Evolutionary conservation across 2,888 invertebrate species (phyloP), one percentile per base, ranked within the genome.

Genomic region (Villa cingulata): DNA sequence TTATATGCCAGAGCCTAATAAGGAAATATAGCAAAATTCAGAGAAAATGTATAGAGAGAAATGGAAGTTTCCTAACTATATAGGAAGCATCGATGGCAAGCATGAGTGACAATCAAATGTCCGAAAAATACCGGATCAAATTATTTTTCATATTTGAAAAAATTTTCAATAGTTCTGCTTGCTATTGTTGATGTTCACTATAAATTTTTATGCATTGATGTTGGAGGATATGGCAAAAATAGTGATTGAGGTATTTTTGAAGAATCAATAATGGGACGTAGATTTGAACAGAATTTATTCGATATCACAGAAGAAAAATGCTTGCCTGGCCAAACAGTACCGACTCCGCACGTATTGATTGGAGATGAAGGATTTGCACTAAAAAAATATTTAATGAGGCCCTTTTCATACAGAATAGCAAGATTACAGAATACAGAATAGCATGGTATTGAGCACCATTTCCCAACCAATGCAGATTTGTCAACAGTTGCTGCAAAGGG

Each of bases 291-390:
- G 37, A 18, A 34, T 32, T 18, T 39, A 19, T 17, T 41, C 23
- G 16, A 32, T 38, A 12, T 49, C 17, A 39, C 49, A 4, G 29
- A 16, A 34, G 15, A 12, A 19, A 45, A 20, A 39, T 37, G 20
- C 16, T 37, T 42, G 19, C 17, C 37, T 19, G 16, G 16, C 20
- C 29, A 45, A 37, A 34, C n/a, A 20, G 27, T n/a, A 37, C 36
- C 37, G 4, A 34, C 36, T n/a, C 36, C 43, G 12, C 18, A 37
- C 15, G 41, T 41, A n/a, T 10, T 27, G 19, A 18, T 43, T 29
- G 43, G 48, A 15, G 43, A 48, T 18, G 37, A 43, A 48, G 43
- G 20, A 14, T 49, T 49, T 29, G 36, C 37, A 5, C 20, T 49
- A 37, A 43, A 29, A 23, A 27, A 20, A 29, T 45, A 48, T 45